Percentiles rank a stretch among this genome's conserved stretches.
phyloP scores from a whole-genome alignment of 2,113 vertebrate genomes.

The Ammospiza nelsoni region DNA sequence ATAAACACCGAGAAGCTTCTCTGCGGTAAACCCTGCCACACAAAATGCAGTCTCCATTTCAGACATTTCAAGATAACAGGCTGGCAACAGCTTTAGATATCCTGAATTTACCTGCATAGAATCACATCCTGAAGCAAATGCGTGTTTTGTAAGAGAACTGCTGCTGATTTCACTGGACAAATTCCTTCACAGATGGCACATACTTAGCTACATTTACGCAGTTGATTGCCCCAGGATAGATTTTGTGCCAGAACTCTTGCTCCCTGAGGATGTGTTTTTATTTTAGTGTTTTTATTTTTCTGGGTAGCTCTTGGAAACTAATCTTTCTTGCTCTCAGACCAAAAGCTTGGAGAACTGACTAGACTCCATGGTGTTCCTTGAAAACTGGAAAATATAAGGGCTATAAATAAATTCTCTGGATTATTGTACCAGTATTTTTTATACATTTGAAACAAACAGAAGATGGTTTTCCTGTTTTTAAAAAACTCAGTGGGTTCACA shows the following conservation, averaged over 20 bases:
- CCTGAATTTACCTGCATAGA: slow-evolving; percentile 20
- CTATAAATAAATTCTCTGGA: background rate
- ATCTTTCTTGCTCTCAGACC: background rate
- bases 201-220: slow-evolving; percentile 42
- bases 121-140: background rate
- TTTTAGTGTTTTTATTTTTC: slow-evolving; percentile 26
- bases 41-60: background rate
- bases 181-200: slow-evolving; percentile 40
- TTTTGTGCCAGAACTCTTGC: background rate
- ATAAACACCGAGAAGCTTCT: background rate
- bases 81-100: background rate
- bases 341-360: background rate
- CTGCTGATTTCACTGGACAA: background rate
- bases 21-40: background rate
- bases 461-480: background rate
- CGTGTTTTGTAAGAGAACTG: background rate
- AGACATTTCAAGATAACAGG: background rate
- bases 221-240: slow-evolving; percentile 29
- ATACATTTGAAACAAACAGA: background rate
- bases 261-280: background rate
- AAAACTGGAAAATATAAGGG: background rate
- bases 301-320: background rate
- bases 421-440: background rate
- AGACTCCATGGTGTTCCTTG: background rate
- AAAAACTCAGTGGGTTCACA: background rate